A percentile compares a stretch with the other conserved stretches of the same genome.
Evolutionary conservation across 2,888 invertebrate species (phyloP).

Genomic region (Eristalis pertinax): DNA sequence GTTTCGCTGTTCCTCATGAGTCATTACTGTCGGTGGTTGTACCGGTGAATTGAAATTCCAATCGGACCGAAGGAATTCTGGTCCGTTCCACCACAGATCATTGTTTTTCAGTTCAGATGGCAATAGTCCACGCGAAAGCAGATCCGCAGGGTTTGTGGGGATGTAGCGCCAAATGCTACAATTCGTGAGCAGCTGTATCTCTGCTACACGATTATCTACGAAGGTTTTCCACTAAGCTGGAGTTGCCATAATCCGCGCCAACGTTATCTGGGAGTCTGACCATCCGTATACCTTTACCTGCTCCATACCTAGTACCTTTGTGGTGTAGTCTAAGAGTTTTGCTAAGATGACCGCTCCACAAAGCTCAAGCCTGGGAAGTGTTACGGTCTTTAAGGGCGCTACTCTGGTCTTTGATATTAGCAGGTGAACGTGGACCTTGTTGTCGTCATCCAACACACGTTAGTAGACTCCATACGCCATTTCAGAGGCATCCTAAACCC

Average conservation of each 20-base stretch:
- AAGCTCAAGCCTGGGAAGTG: slow-evolving; percentile 55
- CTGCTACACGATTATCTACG: slow-evolving; percentile 63
- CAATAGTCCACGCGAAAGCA: slow-evolving; percentile 47
- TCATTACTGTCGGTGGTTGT: background rate
- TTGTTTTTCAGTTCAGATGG: background rate
- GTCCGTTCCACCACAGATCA: slow-evolving; percentile 15
- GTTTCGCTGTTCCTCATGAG: background rate
- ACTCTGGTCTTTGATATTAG: slow-evolving; percentile 59
- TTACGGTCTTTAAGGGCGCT: slow-evolving; percentile 54
- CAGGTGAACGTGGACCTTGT: background rate
- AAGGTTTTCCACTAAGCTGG: slow-evolving; percentile 58
- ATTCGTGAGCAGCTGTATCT: slow-evolving; percentile 38
- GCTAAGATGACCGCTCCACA: too few relatives aligned
- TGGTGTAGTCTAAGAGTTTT: too few relatives aligned
- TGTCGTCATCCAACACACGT: background rate
- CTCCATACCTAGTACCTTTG: too few relatives aligned
- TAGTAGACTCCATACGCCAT: slow-evolving; percentile 17
- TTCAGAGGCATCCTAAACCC: slow-evolving; percentile 9
- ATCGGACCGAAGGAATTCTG: slow-evolving; percentile 6
- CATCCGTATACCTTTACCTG: too few relatives aligned
- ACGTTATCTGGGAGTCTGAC: too few relatives aligned
- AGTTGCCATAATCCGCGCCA: too few relatives aligned
- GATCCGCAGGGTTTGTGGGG: slow-evolving; percentile 65
- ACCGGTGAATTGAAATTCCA: too few relatives aligned
- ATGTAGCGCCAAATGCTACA: slow-evolving; percentile 52